phyloP scores from a whole-genome alignment of 2,113 vertebrate genomes.

The Hylia prasina region DNA sequence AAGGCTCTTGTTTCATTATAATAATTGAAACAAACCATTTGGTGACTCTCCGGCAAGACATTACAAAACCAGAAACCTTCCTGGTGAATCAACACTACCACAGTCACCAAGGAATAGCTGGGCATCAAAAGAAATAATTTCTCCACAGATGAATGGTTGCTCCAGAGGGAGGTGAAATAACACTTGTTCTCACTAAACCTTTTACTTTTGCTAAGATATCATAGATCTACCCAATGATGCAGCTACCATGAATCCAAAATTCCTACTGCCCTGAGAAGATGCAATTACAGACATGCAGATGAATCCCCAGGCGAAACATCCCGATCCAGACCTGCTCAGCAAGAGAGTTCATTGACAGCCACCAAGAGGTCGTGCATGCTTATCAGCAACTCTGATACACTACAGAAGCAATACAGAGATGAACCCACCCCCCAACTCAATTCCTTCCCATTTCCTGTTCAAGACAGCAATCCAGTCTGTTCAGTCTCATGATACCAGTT shows the following conservation, averaged over 20 bases:
- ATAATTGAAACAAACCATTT: background rate
- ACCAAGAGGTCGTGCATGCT: background rate
- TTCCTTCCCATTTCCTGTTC: background rate
- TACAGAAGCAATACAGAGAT: background rate
- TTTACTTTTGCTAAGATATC: background rate
- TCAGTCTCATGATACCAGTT: background rate
- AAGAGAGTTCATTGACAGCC: background rate
- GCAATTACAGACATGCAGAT: background rate
- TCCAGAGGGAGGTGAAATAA: background rate
- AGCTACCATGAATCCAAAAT: background rate
- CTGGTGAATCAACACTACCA: background rate
- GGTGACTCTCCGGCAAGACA: background rate
- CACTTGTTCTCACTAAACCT: background rate
- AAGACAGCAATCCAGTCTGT: background rate
- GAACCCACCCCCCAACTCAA: background rate
- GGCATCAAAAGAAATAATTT: background rate
- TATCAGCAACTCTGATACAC: background rate
- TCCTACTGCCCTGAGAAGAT: background rate
- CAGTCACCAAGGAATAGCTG: background rate
- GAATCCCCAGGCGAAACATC: accelerated
- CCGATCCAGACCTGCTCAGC: background rate
- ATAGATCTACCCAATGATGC: background rate
- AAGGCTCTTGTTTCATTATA: background rate
- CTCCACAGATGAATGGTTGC: background rate
- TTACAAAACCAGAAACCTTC: background rate